Conservation (phyloP, 92 coral and sea anemone species). For the Micromussa lordhowensis region DNA sequence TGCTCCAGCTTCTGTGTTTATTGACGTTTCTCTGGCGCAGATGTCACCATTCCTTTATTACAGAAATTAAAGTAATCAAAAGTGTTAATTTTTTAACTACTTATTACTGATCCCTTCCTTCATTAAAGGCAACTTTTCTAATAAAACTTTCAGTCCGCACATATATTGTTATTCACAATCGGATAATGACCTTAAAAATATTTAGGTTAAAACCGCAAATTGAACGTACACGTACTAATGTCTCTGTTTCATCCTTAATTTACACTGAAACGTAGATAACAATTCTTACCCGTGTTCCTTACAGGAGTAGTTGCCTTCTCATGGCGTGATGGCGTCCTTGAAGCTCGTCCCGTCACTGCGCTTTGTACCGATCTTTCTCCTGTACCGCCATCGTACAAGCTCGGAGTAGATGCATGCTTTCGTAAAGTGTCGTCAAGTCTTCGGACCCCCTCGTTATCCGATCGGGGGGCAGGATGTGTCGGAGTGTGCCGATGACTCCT, state of each 20-base stretch:
- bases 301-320: slow-evolving; percentile 52
- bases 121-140: background rate
- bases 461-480: slow-evolving; percentile 71
- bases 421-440: slow-evolving; percentile 73
- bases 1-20: background rate
- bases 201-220: background rate
- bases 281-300: slow-evolving; percentile 44
- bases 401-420: slow-evolving; percentile 83
- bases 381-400: slow-evolving; percentile 60
- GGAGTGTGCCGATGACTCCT: slow-evolving; percentile 84
- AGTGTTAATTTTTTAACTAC: too few species aligned
- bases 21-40: too few species aligned
- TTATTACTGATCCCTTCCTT: too few species aligned
- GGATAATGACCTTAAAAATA: background rate
- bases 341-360: slow-evolving; percentile 54
- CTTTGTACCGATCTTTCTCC: slow-evolving; percentile 58
- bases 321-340: slow-evolving; percentile 66
- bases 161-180: background rate
- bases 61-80: background rate
- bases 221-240: background rate
- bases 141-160: background rate
- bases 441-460: slow-evolving; percentile 76
- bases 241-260: background rate
- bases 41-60: background rate
- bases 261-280: background rate